A percentile compares a stretch with the other conserved stretches of the same genome.
Conservation (phyloP, 2,888 invertebrate species). For the Harpalus rubripes region DNA sequence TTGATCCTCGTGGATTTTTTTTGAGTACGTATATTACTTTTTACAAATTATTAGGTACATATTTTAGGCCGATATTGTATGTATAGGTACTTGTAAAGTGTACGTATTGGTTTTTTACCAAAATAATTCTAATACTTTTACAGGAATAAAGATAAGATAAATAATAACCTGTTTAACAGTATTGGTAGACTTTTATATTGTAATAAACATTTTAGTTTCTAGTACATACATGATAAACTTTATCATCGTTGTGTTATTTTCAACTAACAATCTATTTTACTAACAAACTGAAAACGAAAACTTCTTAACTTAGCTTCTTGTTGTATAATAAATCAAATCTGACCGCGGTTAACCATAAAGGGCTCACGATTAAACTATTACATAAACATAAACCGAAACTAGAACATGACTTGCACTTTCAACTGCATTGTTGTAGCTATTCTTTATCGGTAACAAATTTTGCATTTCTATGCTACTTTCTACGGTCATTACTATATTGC, state of each 20-base stretch:
- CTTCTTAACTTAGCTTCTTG: background rate
- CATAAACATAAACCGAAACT: conserved; percentile 28
- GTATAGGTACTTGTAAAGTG: too few species aligned
- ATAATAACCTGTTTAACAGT: background rate
- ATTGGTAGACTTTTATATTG: background rate
- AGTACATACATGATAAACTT: background rate
- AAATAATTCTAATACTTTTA: too few species aligned
- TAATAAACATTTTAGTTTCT: too few species aligned
- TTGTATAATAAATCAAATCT: conserved; percentile 21
- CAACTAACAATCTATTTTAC: too few species aligned
- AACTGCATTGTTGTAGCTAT: conserved; percentile 18
- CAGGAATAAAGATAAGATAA: too few species aligned
- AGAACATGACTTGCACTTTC: conserved; percentile 45
- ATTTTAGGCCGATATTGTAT: too few species aligned
- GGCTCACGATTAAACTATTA: conserved; percentile 9
- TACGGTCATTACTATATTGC: background rate
- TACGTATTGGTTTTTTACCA: too few species aligned
- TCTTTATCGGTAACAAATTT: conserved; percentile 38
- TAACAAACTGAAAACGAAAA: background rate
- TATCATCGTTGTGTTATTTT: background rate
- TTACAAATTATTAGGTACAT: too few species aligned
- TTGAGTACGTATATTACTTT: too few species aligned
- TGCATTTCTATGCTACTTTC: conserved; percentile 34
- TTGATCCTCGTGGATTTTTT: too few species aligned
- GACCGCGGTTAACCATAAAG: conserved; percentile 1